Evolutionary conservation across 2,113 vertebrate genomes (phyloP).

Genomic region (Myocastor coypus): DNA sequence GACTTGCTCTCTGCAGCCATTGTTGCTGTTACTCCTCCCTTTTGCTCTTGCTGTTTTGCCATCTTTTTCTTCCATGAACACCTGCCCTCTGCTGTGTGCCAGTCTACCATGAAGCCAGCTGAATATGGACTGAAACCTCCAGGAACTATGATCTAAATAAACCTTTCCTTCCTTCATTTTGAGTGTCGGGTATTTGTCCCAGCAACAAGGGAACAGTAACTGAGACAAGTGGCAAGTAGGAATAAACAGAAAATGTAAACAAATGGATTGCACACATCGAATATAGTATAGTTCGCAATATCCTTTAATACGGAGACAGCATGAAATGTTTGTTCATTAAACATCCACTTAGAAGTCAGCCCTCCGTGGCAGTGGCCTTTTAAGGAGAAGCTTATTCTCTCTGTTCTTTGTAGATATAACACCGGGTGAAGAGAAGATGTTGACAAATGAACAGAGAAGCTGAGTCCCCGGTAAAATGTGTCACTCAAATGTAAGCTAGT

Average conservation of each 20-base stretch:
- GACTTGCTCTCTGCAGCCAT: too few relatives aligned
- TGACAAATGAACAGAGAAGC: not conserved
- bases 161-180: too few relatives aligned
- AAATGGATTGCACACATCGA: not conserved
- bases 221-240: too few relatives aligned
- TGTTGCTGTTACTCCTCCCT: too few relatives aligned
- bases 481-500: not conserved
- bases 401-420: not conserved
- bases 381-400: not conserved
- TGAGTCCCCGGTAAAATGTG: not conserved
- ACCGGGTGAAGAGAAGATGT: not conserved
- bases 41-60: too few relatives aligned
- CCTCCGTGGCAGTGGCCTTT: not conserved
- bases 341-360: not conserved
- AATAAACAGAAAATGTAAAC: not conserved
- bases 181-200: too few relatives aligned
- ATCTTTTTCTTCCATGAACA: too few relatives aligned
- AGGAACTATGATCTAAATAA: too few relatives aligned
- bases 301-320: not conserved
- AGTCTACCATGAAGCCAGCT: too few relatives aligned
- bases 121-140: too few relatives aligned
- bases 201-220: too few relatives aligned
- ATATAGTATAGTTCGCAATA: not conserved
- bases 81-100: too few relatives aligned
- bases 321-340: not conserved